Evolutionary conservation across 2,797 vertebrate genomes (phyloP), one percentile per base, ranked within the genome.

Genomic region (Brachyalestes nurse): DNA sequence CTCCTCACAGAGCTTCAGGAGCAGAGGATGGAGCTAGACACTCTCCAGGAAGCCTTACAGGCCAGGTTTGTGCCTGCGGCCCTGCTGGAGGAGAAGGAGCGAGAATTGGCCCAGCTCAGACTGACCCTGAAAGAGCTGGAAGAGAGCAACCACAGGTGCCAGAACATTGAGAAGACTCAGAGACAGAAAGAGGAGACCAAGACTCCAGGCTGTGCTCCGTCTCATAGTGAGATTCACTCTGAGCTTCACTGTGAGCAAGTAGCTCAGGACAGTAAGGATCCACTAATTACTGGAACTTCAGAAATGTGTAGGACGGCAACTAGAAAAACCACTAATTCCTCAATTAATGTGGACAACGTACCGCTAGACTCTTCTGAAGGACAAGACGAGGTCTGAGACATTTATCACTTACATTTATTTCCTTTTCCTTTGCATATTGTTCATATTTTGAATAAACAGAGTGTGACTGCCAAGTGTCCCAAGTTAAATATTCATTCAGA

Each of bases 1-100:
- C 34, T 96, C 53, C 94, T 95, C 0, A 81, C 79, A 0, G 96
- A 96, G 60, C 94, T 96, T 0, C 87, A 92, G 79, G 95, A 95
- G 81, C 95, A 96, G 72, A 95, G 92, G 79, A 90, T 88, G 73
- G 95, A 96, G 3, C 92, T 96, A 0, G 95, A 96, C 88, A 94
- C 91, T 0, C 92, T 96, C 17, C 95, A 96, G 0, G 93, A 94
- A 19, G 96, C 95, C 81, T 93, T 96, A 77, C 87, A 90, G 75
- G 89, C 92, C 0, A 95, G 92, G 25, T 96, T 95, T 0, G 89
- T 95, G 1, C 94, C 94, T 0, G 77, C 93, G 8, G 49, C 85
- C 83, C 88, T 88, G 79, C 77, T 95, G 0, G 88, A 95, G 84
- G 93, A 94, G 66, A 92, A 89, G 1, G 88, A 94, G 55, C 88